Base-by-base conservation (phyloP, 1,140 invertebrate species). In the Papilio polytes region DNA sequence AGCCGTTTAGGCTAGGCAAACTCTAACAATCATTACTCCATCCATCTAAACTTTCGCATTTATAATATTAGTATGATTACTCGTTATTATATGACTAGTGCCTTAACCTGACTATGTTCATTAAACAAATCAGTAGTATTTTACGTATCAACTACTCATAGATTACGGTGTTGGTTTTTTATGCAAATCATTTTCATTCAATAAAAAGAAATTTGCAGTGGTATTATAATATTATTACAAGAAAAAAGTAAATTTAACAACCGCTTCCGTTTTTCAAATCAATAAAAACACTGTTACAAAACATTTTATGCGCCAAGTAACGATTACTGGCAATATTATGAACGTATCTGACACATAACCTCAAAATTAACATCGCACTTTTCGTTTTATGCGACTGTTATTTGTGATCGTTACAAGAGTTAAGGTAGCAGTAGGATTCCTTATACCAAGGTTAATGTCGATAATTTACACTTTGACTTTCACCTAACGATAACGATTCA, bases 401-500 rank as follows among this genome's bases (percentile, higher is more conserved):
- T 70, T 70, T 70, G 63, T 36, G 12, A 26, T 70, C 63, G 26
- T 70, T 70, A 31, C 63, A 70, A 70, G 22, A 70, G 63, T 70
- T 70, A 70, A 26, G 63, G 63, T 31, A 36, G 63, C 63, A 31
- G 59, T 63, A 22, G 20, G 26, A 70, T 70, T 70, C 63, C 63
- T 36, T 70, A 36, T 70, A 31, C 63, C 63, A 70, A 70, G 63
- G 63, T 70, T 70, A 70, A 70, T 36, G 26, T 70, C 63, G 22
- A 70, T 70, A 70, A 70, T 70, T 70, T 70, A 70, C 22, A 36
- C 63, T 31, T 70, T 70, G 22, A 70, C 22, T 70, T 13, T 20
- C 63, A n/a, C 3, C 26, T 70, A 36, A 70, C 63, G 63, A 70
- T 70, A 70, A 70, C 63, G 63, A 70, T 70, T 70, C 63, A 70